A percentile compares a stretch with the other conserved stretches of the same genome.
These are phyloP conservation scores for Cheilosia vulpina DNA, from an alignment of 2,888 invertebrate genomes.

Conservation along the genomic window DNA sequence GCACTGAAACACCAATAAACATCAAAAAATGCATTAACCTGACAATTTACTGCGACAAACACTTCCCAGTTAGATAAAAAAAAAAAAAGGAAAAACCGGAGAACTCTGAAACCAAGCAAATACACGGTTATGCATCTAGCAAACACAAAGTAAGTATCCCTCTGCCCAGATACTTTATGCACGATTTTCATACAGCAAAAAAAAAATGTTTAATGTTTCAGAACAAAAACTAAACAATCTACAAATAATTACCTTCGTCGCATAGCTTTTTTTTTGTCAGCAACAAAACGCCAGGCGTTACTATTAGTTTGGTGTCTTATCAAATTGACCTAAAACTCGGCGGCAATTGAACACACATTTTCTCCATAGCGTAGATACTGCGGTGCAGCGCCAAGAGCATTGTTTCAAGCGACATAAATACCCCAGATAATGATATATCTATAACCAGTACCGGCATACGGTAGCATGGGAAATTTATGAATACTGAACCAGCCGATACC, in stretches of 20 bases:
- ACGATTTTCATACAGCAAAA: slow-evolving; percentile 45
- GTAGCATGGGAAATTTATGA: slow-evolving; percentile 54
- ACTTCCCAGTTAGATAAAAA: slow-evolving; percentile 62
- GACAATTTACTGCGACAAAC: slow-evolving; percentile 28
- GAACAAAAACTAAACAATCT: slow-evolving; percentile 27
- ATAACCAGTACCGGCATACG: background rate
- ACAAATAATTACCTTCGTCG: slow-evolving; percentile 59
- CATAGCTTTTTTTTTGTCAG: background rate
- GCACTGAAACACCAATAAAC: slow-evolving; percentile 36
- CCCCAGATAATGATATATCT: slow-evolving; percentile 25
- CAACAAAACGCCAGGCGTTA: slow-evolving; percentile 30
- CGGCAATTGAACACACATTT: slow-evolving; percentile 65
- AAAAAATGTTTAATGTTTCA: slow-evolving; percentile 12
- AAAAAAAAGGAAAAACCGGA: background rate
- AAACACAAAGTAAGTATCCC: background rate
- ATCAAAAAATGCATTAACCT: slow-evolving; percentile 50
- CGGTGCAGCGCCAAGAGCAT: background rate
- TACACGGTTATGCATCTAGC: slow-evolving; percentile 24
- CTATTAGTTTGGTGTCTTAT: slow-evolving; percentile 52
- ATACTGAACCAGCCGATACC: slow-evolving; percentile 14
- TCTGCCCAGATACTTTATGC: slow-evolving; percentile 31
- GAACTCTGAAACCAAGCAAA: background rate
- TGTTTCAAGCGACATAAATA: slow-evolving; percentile 22
- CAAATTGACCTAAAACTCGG: slow-evolving; percentile 69
- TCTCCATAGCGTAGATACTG: slow-evolving; percentile 14